These are phyloP conservation scores for Hapalemur alaotrensis DNA, from an alignment of 2,797 vertebrate species.

Conservation along the genomic window DNA sequence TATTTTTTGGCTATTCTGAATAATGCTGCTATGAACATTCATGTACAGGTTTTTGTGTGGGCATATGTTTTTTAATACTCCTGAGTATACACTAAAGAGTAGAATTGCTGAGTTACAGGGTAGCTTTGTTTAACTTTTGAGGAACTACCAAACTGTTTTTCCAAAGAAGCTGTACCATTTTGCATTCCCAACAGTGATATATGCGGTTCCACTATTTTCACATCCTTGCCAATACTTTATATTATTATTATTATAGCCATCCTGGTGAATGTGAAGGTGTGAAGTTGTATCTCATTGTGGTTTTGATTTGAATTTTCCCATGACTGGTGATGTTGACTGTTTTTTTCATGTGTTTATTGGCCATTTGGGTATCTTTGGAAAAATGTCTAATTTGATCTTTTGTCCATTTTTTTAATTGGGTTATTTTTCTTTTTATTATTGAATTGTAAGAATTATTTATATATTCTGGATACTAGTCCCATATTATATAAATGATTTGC, in stretches of 20 bases:
- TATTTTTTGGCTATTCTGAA: neutral
- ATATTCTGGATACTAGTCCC: neutral
- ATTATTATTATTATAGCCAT: neutral
- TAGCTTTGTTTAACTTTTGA: neutral
- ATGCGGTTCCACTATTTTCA: neutral
- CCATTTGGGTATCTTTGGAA: neutral
- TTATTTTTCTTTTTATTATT: neutral
- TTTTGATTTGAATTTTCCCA: conserved; percentile 20
- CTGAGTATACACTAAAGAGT: neutral
- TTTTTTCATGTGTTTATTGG: neutral
- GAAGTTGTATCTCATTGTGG: neutral
- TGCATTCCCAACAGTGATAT: neutral
- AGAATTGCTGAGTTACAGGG: neutral
- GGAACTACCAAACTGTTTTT: neutral
- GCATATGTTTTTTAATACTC: neutral
- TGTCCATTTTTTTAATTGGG: neutral
- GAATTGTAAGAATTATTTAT: neutral
- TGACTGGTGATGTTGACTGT: neutral
- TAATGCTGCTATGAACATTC: neutral
- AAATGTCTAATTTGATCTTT: conserved; percentile 1
- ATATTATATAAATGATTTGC: neutral
- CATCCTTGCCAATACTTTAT: neutral
- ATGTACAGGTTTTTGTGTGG: neutral
- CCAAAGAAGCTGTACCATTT: neutral
- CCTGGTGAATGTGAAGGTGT: neutral